Base-by-base conservation (phyloP, 2,113 vertebrate genomes). In the Dipodomys spectabilis region DNA sequence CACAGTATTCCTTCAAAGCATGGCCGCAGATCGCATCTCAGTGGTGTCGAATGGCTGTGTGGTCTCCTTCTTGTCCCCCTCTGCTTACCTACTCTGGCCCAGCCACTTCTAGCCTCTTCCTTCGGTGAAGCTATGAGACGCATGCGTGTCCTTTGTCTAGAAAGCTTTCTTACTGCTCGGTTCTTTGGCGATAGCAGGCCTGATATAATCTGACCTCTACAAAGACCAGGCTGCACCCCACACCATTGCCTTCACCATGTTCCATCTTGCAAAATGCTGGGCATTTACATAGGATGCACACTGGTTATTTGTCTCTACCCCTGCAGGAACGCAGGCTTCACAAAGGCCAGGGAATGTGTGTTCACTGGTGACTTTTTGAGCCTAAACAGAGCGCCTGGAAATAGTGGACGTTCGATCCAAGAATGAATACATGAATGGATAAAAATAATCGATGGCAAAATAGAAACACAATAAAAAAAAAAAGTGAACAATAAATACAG, bases 341-440 rank as follows among this genome's bases (percentile, higher is more conserved):
- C 2, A 30, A 75, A 32, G 6, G 10, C 5, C 12, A 94, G 27
- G 28, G 0, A 28, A 28, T 86, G 65, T 82, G 84, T 30, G 28
- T 74, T 35, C 28, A 45, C 4, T 72, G 27, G 69, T 57, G 53
- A 15, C n/a, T 79, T 89, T 74, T 60, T 30, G 13, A 87, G 5
- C 11, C 53, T n/a, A 11, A 45, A 67, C 77, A 89, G 75, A 35
- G 0, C 30, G 2, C 13, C 35, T 74, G 18, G 28, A 84, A 84
- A 39, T 16, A 91, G 23, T 44, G n/a, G 1, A 11, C 67, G 19
- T 35, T 87, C 44, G 75, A 1, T 69, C 39, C 39, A 62, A 87
- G 45, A 25, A 23, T 67, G 65, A 90, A 87, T 93, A 72, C 84
- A 32, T 86, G 19, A 94, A 82, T 73, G 25, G 67, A 81, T 80